Conservation (phyloP, 2,113 vertebrate genomes). For the Colistium nudipinnis region DNA sequence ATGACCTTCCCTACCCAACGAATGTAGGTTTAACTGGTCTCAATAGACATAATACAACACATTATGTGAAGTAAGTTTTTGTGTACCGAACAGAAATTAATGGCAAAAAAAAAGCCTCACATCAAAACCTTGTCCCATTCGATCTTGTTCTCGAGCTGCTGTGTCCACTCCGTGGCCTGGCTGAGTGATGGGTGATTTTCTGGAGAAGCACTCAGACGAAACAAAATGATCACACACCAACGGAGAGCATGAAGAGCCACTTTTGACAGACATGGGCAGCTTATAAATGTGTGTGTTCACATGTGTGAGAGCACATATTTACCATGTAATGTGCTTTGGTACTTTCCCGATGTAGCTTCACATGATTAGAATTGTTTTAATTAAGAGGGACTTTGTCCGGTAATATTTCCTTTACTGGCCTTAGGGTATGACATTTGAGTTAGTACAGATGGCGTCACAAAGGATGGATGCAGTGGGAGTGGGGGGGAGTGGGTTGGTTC, state of each 20-base stretch:
- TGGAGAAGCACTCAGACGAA: constrained; percentile 69
- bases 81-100: constrained; percentile 43
- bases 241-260: constrained; percentile 57
- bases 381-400: not conserved
- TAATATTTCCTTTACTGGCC: not conserved
- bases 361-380: not conserved
- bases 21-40: constrained; percentile 51
- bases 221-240: constrained; percentile 71
- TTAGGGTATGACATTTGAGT: not conserved
- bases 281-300: constrained; percentile 18
- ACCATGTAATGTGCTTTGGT: constrained; percentile 1
- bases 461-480: no score
- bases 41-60: constrained; percentile 29
- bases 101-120: constrained; percentile 39
- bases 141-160: constrained; percentile 25
- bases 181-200: constrained; percentile 66
- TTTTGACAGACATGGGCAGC: constrained; percentile 61
- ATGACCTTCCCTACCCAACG: constrained; percentile 47
- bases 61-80: constrained; percentile 29
- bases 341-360: not conserved
- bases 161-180: constrained; percentile 44
- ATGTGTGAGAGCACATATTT: constrained; percentile 1
- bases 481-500: no score
- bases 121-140: constrained; percentile 53
- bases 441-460: constrained; percentile 2